Percentiles rank a stretch among this genome's conserved stretches.
phyloP scores from a whole-genome alignment of 2,888 invertebrate species.

The Idaea aversata region DNA sequence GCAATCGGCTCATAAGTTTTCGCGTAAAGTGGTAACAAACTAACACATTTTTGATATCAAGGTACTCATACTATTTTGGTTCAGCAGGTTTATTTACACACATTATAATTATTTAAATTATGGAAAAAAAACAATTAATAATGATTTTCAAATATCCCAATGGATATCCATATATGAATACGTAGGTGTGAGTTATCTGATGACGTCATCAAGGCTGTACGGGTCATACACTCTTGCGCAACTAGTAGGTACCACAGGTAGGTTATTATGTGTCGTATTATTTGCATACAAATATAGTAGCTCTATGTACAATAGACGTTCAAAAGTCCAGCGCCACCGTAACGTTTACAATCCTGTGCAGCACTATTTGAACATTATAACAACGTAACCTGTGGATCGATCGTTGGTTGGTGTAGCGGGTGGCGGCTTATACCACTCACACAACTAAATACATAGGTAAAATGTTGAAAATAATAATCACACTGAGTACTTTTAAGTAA shows the following conservation, averaged over 20 bases:
- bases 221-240: constrained; percentile 50
- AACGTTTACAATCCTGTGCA: too few relatives aligned
- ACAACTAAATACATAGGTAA: too few relatives aligned
- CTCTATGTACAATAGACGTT: neutral
- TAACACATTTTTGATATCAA: too few relatives aligned
- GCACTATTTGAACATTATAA: too few relatives aligned
- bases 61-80: neutral
- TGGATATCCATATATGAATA: neutral
- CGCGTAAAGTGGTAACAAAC: too few relatives aligned
- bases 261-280: constrained; percentile 37
- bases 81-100: neutral
- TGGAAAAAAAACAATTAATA: neutral
- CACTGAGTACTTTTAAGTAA: too few relatives aligned
- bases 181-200: constrained; percentile 5
- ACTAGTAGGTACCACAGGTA: neutral
- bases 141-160: neutral
- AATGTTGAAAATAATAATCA: too few relatives aligned
- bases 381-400: too few relatives aligned
- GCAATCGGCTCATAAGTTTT: too few relatives aligned
- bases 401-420: too few relatives aligned
- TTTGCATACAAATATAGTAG: constrained; percentile 50
- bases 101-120: neutral
- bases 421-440: too few relatives aligned
- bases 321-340: too few relatives aligned
- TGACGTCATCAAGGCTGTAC: constrained; percentile 59